Evolutionary conservation across 92 coral and sea anemone species (phyloP).

Genomic region (Porites lobata): DNA sequence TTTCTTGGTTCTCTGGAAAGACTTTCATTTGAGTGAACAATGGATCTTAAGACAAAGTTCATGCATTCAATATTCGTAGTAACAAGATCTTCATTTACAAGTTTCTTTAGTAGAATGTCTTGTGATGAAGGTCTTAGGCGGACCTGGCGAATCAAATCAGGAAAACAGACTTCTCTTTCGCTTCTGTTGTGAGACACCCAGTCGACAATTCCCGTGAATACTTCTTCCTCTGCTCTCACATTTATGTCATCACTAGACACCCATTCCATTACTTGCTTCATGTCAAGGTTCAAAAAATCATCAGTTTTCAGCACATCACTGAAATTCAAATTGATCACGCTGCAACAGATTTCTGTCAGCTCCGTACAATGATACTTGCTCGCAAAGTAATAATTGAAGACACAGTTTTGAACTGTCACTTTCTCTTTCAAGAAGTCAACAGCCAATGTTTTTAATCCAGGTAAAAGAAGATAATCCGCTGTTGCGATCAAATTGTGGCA

Average conservation of each 20-base stretch:
- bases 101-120: neutral
- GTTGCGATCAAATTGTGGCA: constrained; percentile 80
- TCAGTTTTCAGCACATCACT: neutral
- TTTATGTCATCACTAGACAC: constrained; percentile 36
- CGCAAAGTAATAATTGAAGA: constrained; percentile 22
- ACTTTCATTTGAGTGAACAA: neutral
- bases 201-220: constrained; percentile 27
- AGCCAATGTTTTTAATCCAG: constrained; percentile 73
- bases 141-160: neutral
- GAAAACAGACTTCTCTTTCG: constrained; percentile 17
- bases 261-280: constrained; percentile 5
- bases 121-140: neutral
- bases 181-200: constrained; percentile 28
- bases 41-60: neutral
- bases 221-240: constrained; percentile 29
- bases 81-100: neutral
- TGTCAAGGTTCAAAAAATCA: neutral
- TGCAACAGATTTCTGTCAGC: constrained; percentile 1
- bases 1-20: neutral
- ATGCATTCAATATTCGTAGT: neutral
- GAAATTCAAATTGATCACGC: neutral
- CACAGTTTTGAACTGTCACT: constrained; percentile 39
- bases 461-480: constrained; percentile 81
- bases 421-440: constrained; percentile 67
- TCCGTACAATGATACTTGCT: constrained; percentile 12